phyloP scores from a whole-genome alignment of 2,113 vertebrate genomes.

The Semicossyphus pulcher region DNA sequence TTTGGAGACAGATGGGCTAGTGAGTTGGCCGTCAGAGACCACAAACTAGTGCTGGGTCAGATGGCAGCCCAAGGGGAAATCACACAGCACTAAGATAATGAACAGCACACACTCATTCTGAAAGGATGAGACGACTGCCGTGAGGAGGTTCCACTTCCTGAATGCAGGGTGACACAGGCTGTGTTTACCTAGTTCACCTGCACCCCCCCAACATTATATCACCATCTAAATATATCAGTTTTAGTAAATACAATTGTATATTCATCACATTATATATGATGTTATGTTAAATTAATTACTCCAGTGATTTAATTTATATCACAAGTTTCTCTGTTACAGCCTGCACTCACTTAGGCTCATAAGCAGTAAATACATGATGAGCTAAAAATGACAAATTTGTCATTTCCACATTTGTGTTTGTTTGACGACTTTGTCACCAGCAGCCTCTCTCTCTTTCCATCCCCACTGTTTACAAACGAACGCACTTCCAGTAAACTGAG shows the following conservation, averaged over 20 bases:
- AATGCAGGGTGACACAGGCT: conserved; percentile 55
- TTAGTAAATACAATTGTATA: not conserved
- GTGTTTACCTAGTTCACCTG: conserved; percentile 66
- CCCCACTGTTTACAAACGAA: conserved; percentile 73
- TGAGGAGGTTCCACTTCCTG: conserved; percentile 75
- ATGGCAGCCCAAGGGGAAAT: conserved; percentile 73
- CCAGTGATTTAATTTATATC: not conserved
- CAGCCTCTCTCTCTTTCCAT: conserved; percentile 51
- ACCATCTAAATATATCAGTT: not conserved
- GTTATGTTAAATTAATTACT: not conserved
- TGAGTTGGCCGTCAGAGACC: conserved; percentile 70
- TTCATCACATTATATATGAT: too few relatives aligned
- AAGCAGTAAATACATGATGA: not conserved
- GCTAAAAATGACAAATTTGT: not conserved
- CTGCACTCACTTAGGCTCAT: too few relatives aligned
- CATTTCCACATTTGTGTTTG: conserved; percentile 31
- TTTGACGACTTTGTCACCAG: conserved; percentile 37
- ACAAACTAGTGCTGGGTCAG: conserved; percentile 74
- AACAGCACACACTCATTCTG: conserved; percentile 84
- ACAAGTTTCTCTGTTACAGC: not conserved
- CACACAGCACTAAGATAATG: conserved; percentile 73
- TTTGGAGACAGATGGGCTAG: conserved; percentile 80
- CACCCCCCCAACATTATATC: not conserved
- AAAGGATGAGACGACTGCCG: conserved; percentile 78
- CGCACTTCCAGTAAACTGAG: conserved; percentile 81